Conservation (phyloP, 1,140 invertebrate species). For the Hestina assimilis region DNA sequence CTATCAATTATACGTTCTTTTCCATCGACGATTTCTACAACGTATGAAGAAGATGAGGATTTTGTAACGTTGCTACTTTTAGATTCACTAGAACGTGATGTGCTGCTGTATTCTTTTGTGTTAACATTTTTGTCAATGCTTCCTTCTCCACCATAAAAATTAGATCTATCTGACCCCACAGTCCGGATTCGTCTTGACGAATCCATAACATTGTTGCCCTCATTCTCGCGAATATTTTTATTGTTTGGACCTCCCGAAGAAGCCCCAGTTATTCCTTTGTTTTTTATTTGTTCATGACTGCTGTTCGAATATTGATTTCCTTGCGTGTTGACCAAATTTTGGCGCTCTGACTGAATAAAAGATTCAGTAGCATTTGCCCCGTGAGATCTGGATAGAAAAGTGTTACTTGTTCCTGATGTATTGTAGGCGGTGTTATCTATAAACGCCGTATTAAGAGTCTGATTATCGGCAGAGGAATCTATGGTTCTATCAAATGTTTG, state of each 20-base stretch:
- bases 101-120: slow-evolving; percentile 57
- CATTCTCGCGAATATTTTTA: slow-evolving; percentile 55
- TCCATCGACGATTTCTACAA: slow-evolving; percentile 80
- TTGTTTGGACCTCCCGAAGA: slow-evolving; percentile 35
- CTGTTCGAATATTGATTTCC: slow-evolving; percentile 32
- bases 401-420: slow-evolving; percentile 32
- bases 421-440: slow-evolving; percentile 53
- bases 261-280: slow-evolving; percentile 12
- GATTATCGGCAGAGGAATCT: slow-evolving; percentile 54
- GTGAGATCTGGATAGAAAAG: slow-evolving; percentile 48
- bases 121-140: slow-evolving; percentile 57
- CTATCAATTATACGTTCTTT: slow-evolving; percentile 80
- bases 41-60: slow-evolving; percentile 79
- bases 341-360: slow-evolving; percentile 69
- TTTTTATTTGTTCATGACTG: slow-evolving; percentile 33
- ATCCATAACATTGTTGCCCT: slow-evolving; percentile 45
- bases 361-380: slow-evolving; percentile 64
- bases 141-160: slow-evolving; percentile 66
- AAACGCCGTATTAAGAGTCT: slow-evolving; percentile 72
- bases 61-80: slow-evolving; percentile 72
- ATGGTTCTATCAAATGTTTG: slow-evolving; percentile 52
- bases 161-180: slow-evolving; percentile 52
- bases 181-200: slow-evolving; percentile 45
- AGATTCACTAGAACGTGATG: slow-evolving; percentile 66
- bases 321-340: slow-evolving; percentile 50